A percentile compares a stretch with the other conserved stretches of the same genome.
Evolutionary conservation across 2,888 invertebrate species (phyloP).

Genomic region (Nectonema munidae): DNA sequence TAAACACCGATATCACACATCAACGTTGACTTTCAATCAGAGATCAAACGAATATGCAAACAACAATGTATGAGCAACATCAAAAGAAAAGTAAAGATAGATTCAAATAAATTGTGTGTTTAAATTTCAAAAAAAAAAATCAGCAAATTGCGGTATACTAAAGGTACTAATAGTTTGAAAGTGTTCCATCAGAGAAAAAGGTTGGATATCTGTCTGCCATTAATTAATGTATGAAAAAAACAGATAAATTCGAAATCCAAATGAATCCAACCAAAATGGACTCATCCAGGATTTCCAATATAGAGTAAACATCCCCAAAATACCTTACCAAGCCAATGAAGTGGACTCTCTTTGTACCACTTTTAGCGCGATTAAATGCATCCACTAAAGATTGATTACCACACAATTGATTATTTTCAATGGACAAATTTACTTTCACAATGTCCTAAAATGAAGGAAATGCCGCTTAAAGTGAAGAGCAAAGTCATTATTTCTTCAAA

Average conservation of each 20-base stretch:
- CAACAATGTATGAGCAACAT: too few relatives aligned
- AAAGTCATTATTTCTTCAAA: slow-evolving; percentile 15
- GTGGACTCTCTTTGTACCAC: slow-evolving; percentile 23
- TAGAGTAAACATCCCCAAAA: slow-evolving; percentile 14
- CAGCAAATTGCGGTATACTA: too few relatives aligned
- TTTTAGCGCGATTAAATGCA: slow-evolving; percentile 24
- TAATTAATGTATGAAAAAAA: neutral
- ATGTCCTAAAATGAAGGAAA: slow-evolving; percentile 21
- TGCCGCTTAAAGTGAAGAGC: neutral
- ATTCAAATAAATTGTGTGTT: too few relatives aligned
- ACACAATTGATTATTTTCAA: slow-evolving; percentile 20
- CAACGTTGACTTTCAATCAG: too few relatives aligned
- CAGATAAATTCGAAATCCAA: neutral
- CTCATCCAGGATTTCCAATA: neutral
- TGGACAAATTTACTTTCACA: slow-evolving; percentile 24
- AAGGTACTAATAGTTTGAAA: too few relatives aligned
- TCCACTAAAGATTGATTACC: slow-evolving; percentile 22
- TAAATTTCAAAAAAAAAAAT: too few relatives aligned
- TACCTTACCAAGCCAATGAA: slow-evolving; percentile 23
- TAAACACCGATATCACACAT: too few relatives aligned
- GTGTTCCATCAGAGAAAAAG: too few relatives aligned
- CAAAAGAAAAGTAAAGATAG: too few relatives aligned
- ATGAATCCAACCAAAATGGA: neutral
- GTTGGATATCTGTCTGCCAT: too few relatives aligned
- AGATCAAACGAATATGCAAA: too few relatives aligned